phyloP scores from a whole-genome alignment of 2,113 vertebrate genomes.

The Heloderma charlesbogerti region DNA sequence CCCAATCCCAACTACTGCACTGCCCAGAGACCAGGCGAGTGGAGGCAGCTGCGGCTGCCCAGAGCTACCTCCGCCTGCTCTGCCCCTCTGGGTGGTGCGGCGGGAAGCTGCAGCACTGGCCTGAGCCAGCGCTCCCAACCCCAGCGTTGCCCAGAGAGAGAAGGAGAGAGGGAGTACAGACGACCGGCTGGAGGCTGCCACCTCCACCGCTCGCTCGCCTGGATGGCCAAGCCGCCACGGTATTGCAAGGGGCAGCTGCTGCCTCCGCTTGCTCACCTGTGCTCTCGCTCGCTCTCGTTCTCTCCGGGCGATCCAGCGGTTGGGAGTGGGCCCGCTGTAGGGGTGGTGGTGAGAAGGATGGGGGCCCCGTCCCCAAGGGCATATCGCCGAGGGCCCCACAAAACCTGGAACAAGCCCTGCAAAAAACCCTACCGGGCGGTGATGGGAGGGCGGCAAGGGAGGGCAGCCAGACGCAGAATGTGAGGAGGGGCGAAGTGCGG shows the following conservation, averaged over 20 bases:
- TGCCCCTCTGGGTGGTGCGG: no score
- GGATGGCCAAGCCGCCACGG: background rate
- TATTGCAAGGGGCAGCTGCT: background rate
- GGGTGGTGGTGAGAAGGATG: background rate
- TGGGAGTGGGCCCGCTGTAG: background rate
- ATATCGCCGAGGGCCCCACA: background rate
- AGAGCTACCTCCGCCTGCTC: background rate
- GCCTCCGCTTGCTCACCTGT: background rate
- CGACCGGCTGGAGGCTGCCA: background rate
- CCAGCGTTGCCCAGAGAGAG: background rate
- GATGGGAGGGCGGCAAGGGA: fast-evolving
- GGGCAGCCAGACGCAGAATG: background rate
- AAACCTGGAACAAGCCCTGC: background rate
- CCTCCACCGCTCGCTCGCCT: background rate
- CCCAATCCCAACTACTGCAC: background rate
- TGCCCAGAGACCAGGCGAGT: background rate
- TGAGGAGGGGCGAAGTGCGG: fast-evolving
- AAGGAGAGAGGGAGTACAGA: background rate
- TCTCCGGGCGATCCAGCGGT: background rate
- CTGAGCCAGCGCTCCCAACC: background rate
- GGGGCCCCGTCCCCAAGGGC: background rate
- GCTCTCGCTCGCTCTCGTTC: background rate
- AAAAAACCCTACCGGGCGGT: fast-evolving
- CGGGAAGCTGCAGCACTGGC: background rate
- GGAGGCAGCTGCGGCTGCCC: background rate